Evolutionary conservation across 1,140 invertebrate species (phyloP).

Genomic region (Drosophila mayri): DNA sequence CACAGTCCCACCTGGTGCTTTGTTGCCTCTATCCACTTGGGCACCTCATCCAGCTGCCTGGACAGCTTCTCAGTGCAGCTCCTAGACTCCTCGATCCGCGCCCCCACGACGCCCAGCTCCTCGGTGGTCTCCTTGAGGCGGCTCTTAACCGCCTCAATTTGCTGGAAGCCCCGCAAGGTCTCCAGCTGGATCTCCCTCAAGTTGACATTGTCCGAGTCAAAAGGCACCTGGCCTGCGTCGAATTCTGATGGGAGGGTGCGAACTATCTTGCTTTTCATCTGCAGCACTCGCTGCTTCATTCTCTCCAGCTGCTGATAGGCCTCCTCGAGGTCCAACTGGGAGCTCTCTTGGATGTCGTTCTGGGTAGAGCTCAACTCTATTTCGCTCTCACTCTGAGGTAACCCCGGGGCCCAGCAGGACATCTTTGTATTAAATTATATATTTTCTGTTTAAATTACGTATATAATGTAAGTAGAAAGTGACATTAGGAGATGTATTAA

Average conservation of each 20-base stretch:
- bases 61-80: background rate
- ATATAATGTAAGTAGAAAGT: background rate
- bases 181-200: slow-evolving; percentile 20
- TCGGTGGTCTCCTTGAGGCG: slow-evolving; percentile 9
- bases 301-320: slow-evolving; percentile 27
- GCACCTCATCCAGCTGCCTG: background rate
- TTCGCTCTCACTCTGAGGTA: background rate
- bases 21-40: slow-evolving; percentile 9
- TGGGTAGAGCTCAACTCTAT: background rate
- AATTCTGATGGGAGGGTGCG: background rate
- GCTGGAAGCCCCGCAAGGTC: background rate
- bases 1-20: slow-evolving; percentile 12
- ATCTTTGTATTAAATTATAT: background rate
- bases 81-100: background rate
- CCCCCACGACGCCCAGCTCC: background rate
- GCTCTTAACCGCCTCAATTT: background rate
- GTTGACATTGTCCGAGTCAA: background rate
- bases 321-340: background rate
- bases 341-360: background rate
- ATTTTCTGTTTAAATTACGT: background rate
- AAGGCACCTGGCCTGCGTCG: too few species aligned
- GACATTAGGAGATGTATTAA: too few species aligned
- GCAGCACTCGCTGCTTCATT: slow-evolving; percentile 28
- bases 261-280: slow-evolving; percentile 9
- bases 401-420: slow-evolving; percentile 15